Evolutionary conservation across 1,140 invertebrate genomes (phyloP).

Genomic region (Caenorhabditis briggsae): DNA sequence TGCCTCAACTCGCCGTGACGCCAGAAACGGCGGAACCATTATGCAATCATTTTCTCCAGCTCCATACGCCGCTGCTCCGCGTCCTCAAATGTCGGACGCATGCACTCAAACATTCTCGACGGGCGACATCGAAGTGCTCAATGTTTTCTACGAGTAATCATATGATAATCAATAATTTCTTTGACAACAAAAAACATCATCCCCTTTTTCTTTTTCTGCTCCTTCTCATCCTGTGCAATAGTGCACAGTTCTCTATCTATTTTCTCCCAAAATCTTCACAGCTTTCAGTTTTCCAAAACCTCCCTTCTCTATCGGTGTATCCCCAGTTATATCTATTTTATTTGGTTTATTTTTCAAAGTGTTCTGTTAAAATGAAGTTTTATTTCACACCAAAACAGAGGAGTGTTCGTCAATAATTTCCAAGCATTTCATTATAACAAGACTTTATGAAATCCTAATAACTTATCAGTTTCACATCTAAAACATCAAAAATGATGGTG

Average conservation of each 20-base stretch:
- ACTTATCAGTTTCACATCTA: not conserved
- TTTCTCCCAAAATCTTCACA: not conserved
- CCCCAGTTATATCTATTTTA: constrained; percentile 20
- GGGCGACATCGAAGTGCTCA: constrained; percentile 75
- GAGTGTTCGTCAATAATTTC: too few relatives aligned
- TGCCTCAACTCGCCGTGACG: constrained; percentile 60
- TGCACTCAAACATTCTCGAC: constrained; percentile 77
- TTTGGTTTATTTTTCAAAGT: not conserved
- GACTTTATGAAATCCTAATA: constrained; percentile 10
- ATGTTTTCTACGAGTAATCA: constrained; percentile 74
- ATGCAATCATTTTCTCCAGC: constrained; percentile 50
- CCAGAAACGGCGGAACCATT: constrained; percentile 42
- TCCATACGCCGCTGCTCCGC: constrained; percentile 49
- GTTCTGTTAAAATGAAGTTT: too few relatives aligned
- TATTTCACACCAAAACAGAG: too few relatives aligned
- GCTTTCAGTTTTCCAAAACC: constrained; percentile 23
- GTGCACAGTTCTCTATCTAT: not conserved
- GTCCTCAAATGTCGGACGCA: constrained; percentile 70
- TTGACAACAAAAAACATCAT: not conserved
- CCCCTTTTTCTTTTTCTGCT: not conserved
- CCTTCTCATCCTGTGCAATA: not conserved
- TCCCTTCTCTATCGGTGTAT: constrained; percentile 12
- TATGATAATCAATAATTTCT: constrained; percentile 24
- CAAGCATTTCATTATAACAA: not conserved
- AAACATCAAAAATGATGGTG: constrained; percentile 15